phyloP scores from a whole-genome alignment of 2,888 invertebrate species.

The Agrochola circellaris region DNA sequence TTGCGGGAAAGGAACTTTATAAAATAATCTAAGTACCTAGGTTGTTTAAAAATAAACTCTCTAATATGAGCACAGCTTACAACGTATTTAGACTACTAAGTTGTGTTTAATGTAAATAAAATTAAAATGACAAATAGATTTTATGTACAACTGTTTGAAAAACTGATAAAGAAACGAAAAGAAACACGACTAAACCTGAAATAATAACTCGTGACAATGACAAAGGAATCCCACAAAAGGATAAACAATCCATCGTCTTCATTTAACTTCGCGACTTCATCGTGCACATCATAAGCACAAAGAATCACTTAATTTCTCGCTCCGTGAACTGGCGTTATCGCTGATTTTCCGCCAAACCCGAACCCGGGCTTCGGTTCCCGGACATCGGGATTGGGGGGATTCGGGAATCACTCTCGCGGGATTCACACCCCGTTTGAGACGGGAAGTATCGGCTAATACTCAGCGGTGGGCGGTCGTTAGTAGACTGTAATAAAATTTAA shows the following conservation, averaged over 20 bases:
- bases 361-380: constrained; percentile 55
- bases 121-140: not conserved
- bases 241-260: constrained; percentile 30
- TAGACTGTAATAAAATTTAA: constrained; percentile 70
- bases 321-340: constrained; percentile 60
- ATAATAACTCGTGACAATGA: not conserved
- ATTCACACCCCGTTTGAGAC: constrained; percentile 70
- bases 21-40: not conserved
- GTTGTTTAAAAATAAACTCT: not conserved
- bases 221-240: constrained; percentile 34
- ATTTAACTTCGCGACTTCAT: constrained; percentile 47
- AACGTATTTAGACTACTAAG: not conserved
- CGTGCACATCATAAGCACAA: constrained; percentile 56
- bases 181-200: not conserved
- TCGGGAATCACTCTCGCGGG: constrained; percentile 68
- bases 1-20: not conserved
- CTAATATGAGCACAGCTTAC: not conserved
- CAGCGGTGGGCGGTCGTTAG: constrained; percentile 68
- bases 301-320: constrained; percentile 65
- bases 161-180: not conserved
- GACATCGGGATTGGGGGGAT: constrained; percentile 63
- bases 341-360: constrained; percentile 65
- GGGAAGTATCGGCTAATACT: constrained; percentile 69
- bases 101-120: not conserved
- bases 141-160: too few species aligned